Evolutionary conservation across 2,797 vertebrate genomes (phyloP).

Genomic region (Anabacerthia variegaticeps): DNA sequence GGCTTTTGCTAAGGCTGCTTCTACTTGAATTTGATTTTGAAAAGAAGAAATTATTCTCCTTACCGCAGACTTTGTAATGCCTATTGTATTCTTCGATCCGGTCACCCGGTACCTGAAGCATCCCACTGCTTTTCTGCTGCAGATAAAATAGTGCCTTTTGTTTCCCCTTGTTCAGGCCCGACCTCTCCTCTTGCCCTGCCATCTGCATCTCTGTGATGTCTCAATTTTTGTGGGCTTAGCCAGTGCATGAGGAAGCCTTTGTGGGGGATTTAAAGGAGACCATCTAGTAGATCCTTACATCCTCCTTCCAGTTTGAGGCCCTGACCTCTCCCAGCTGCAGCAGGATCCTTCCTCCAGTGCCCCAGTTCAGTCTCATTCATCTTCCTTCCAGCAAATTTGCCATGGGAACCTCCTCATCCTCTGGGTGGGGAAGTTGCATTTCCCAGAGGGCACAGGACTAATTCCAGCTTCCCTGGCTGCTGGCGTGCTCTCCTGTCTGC

Average conservation of each 20-base stretch:
- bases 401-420: background rate
- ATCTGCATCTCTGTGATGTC: background rate
- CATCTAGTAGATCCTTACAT: background rate
- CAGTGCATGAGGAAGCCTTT: background rate
- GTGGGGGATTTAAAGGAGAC: background rate
- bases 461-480: background rate
- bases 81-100: background rate
- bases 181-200: background rate
- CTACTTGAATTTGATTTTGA: constrained; percentile 42
- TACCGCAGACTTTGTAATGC: background rate
- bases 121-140: background rate
- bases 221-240: background rate
- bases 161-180: background rate
- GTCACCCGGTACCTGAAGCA: background rate
- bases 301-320: background rate
- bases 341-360: background rate
- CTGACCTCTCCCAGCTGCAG: background rate
- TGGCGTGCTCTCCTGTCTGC: background rate
- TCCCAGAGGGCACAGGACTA: background rate
- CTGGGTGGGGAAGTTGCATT: background rate
- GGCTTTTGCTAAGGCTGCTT: constrained; percentile 28
- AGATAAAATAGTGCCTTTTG: constrained; percentile 10
- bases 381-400: background rate
- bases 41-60: constrained; percentile 31
- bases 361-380: background rate